A percentile compares a stretch with the other conserved stretches of the same genome.
Conservation (phyloP, 1,140 invertebrate genomes). For the Lucilia cuprina region DNA sequence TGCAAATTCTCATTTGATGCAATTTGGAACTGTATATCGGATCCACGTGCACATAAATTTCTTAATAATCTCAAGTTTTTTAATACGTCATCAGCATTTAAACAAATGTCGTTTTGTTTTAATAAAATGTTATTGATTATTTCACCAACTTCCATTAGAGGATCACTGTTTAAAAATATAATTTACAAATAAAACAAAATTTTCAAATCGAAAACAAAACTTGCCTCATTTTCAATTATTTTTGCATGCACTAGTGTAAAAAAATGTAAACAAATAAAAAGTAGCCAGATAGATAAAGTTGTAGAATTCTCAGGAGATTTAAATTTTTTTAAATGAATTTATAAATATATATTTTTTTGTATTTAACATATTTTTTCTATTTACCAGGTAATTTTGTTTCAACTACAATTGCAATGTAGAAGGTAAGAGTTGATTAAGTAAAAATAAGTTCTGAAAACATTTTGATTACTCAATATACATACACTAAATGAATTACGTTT, state of each 20-base stretch:
- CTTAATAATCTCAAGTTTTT: constrained; percentile 17
- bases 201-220: not conserved
- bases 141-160: not conserved
- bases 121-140: not conserved
- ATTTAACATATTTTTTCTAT: no score
- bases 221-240: not conserved
- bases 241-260: not conserved
- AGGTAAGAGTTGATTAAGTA: no score
- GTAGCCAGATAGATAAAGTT: not conserved
- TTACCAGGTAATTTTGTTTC: no score
- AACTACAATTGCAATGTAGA: no score
- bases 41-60: constrained; percentile 19
- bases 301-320: not conserved
- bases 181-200: not conserved
- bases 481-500: no score
- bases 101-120: not conserved
- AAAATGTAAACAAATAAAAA: not conserved
- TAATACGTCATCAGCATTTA: not conserved
- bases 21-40: not conserved
- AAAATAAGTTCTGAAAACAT: no score
- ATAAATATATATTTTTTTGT: no score
- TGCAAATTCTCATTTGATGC: constrained; percentile 27
- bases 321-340: no score
- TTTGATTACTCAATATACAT: no score
- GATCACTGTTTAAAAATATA: not conserved